Percentiles rank a stretch among this genome's conserved stretches.
Evolutionary conservation across 2,888 invertebrate genomes (phyloP).

Genomic region (Drosophila parthenogenetica): DNA sequence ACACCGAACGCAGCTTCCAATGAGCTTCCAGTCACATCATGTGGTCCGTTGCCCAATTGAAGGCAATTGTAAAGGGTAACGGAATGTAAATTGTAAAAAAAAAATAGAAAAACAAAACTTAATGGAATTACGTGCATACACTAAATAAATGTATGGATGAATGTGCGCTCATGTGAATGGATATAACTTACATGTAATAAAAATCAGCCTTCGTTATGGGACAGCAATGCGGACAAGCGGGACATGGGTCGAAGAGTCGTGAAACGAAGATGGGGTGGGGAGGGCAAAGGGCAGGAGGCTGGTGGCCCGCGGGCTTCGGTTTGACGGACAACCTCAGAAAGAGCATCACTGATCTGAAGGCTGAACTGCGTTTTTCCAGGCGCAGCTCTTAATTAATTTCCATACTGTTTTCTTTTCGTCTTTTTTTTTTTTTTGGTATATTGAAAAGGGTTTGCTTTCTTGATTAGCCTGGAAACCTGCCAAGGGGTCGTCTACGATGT

Average conservation of each 20-base stretch:
- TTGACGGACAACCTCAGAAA: constrained; percentile 59
- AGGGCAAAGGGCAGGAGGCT: neutral
- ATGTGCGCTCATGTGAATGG: constrained; percentile 46
- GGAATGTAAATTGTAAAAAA: constrained; percentile 17
- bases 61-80: constrained; percentile 45
- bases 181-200: constrained; percentile 67
- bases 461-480: constrained; percentile 39
- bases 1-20: constrained; percentile 2
- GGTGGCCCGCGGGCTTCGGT: constrained; percentile 42
- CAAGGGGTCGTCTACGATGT: constrained; percentile 7
- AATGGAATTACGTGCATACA: constrained; percentile 12
- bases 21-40: neutral
- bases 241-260: constrained; percentile 3
- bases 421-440: neutral
- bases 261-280: constrained; percentile 7
- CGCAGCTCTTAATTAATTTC: constrained; percentile 72
- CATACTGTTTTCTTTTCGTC: constrained; percentile 22
- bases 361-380: constrained; percentile 2
- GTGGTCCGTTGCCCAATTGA: constrained; percentile 32
- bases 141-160: neutral
- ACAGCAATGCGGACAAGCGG: constrained; percentile 24
- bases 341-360: neutral
- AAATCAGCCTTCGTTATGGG: constrained; percentile 60
- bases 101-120: constrained; percentile 2
- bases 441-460: constrained; percentile 31